Evolutionary conservation across 2,797 vertebrate species (phyloP).

Genomic region (Xenops minutus): DNA sequence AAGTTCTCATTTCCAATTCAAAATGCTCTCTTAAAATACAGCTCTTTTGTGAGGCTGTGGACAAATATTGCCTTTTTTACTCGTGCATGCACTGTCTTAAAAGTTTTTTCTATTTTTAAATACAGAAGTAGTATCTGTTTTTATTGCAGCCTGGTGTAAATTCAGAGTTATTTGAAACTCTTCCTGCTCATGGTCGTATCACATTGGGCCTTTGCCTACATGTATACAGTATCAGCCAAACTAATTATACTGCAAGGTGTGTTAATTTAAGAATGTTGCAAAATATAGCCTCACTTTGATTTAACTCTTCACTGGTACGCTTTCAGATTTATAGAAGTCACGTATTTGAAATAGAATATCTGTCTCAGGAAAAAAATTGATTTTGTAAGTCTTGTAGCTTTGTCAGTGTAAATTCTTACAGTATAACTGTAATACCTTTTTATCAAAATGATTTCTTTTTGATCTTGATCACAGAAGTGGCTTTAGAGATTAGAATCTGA

Average conservation of each 20-base stretch:
- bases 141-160: neutral
- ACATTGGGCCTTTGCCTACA: neutral
- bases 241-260: neutral
- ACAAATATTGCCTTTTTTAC: neutral
- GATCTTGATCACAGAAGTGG: neutral
- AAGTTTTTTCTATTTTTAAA: neutral
- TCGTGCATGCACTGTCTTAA: fast-evolving
- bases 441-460: neutral
- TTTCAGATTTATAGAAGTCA: neutral
- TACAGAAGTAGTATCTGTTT: neutral
- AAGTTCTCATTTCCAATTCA: neutral
- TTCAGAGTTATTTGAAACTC: neutral
- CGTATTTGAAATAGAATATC: fast-evolving
- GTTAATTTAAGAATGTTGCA: constrained; percentile 10
- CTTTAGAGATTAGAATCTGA: neutral
- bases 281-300: neutral
- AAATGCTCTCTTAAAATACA: neutral
- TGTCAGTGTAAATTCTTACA: neutral
- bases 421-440: neutral
- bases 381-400: neutral
- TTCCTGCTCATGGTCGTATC: neutral
- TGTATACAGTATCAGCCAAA: neutral
- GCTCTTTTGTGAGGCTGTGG: neutral
- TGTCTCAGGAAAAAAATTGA: fast-evolving
- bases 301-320: neutral